Base-by-base conservation (phyloP, 2,888 invertebrate genomes). In the Agriopis leucophaearia region DNA sequence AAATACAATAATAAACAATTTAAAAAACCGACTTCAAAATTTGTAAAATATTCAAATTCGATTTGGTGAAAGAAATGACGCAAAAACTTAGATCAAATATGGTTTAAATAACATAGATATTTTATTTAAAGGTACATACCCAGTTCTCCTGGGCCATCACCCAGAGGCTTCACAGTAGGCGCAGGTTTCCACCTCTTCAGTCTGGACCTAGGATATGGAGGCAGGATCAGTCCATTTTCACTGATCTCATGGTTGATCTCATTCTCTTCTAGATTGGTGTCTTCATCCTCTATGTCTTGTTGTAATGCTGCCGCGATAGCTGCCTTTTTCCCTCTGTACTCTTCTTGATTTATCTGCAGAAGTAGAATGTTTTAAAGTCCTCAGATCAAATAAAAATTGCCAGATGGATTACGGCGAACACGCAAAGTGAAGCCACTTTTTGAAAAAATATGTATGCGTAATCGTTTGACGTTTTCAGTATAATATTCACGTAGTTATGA, bases 81-180 rank as follows among this genome's bases (percentile, higher is more conserved):
- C 13, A 5, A 5, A 13, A 44, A n/a, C 13, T 15, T 2, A 1
- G 9, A 54, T 6, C 8, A 16, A 38, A 16, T 40, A n/a, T 15
- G 15, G 10, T 15, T 36, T 8, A 16, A n/a, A 48, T 27, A 27
- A 40, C n/a, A n/a, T n/a, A n/a, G n/a, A n/a, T 45, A 44, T n/a
- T 7, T 40, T 15, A 1, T 48, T 35, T 48, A 27, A n/a, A n/a
- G n/a, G 27, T 36, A 74, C 87, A 91, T 94, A 79, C 99, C 99
- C 95, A 97, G 95, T 94, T 99, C 99, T 50, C 99, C 99, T 40
- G 98, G 97, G 69, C 95, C 95, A 1, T 96, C 96, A 52, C 94
- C 94, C 55, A 92, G 91, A 27, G 97, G 96, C 57, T 90, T 91
- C 0, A 98, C 96, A 4, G 95, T 89, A 12, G 96, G 96, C 7